Percentiles rank a stretch among this genome's conserved stretches.
Evolutionary conservation across 2,888 invertebrate genomes (phyloP).

Genomic region (Neoaliturus tenellus): DNA sequence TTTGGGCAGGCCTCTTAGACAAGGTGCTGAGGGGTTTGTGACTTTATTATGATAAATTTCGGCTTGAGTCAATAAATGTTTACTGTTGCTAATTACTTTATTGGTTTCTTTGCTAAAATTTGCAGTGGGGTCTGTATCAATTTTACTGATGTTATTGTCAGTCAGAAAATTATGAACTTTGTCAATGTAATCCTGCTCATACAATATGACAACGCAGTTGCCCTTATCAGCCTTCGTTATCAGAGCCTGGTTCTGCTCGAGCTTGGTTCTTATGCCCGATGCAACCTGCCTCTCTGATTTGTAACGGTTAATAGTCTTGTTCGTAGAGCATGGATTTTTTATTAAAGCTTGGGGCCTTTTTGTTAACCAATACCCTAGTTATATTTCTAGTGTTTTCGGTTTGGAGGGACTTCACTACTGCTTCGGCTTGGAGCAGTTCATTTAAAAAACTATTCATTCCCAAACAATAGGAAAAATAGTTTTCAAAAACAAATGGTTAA

Average conservation of each 20-base stretch:
- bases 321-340: not conserved
- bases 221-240: constrained; percentile 13
- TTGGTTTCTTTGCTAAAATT: not conserved
- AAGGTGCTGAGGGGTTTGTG: not conserved
- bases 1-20: not conserved
- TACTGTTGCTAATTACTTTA: not conserved
- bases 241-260: not conserved
- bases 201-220: not conserved
- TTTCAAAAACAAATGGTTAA: too few species aligned
- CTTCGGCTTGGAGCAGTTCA: not conserved
- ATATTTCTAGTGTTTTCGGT: not conserved
- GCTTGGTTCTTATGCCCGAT: not conserved
- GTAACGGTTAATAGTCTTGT: not conserved
- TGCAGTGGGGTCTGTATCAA: not conserved
- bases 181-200: not conserved
- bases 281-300: not conserved
- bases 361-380: not conserved
- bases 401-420: not conserved
- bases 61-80: not conserved
- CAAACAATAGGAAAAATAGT: too few species aligned
- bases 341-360: not conserved
- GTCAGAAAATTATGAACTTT: not conserved
- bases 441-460: not conserved
- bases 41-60: not conserved
- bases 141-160: not conserved